Percentiles rank a stretch among this genome's conserved stretches.
Evolutionary conservation across 1,140 invertebrate species (phyloP).

Genomic region (Neodiprion virginianus): DNA sequence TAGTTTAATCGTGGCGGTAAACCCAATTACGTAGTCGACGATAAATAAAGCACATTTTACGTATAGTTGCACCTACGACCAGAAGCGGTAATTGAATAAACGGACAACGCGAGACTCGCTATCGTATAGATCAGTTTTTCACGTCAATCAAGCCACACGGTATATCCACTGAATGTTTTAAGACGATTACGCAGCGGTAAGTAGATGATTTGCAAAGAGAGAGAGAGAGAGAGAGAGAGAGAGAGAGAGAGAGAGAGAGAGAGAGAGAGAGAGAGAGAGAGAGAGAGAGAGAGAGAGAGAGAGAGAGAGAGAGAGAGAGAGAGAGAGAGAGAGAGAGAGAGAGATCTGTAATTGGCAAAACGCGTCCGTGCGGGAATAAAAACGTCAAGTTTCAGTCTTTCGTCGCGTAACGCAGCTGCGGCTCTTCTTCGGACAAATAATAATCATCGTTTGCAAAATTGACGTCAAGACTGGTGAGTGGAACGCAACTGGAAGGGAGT

Average conservation of each 20-base stretch:
- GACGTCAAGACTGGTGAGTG: no score
- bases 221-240: slow-evolving; percentile 17
- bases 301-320: slow-evolving; percentile 20
- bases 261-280: slow-evolving; percentile 20
- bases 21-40: no score
- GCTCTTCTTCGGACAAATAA: not conserved
- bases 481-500: slow-evolving; percentile 33
- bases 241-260: slow-evolving; percentile 20
- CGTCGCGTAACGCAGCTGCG: not conserved
- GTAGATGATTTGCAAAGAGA: slow-evolving; percentile 21
- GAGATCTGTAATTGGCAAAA: slow-evolving; percentile 3
- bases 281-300: slow-evolving; percentile 21
- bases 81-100: slow-evolving; percentile 35
- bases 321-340: slow-evolving; percentile 20
- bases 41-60: no score
- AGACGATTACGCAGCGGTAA: slow-evolving; percentile 19
- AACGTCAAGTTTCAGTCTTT: not conserved
- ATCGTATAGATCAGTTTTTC: not conserved
- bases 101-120: not conserved
- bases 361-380: slow-evolving; percentile 11
- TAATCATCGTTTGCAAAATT: not conserved
- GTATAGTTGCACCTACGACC: no score
- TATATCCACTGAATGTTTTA: slow-evolving; percentile 13
- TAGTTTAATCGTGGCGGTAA: no score
- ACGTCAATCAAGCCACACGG: no score